Evolutionary conservation across 2,113 vertebrate species (phyloP).

Genomic region (Lepisosteus osseus): DNA sequence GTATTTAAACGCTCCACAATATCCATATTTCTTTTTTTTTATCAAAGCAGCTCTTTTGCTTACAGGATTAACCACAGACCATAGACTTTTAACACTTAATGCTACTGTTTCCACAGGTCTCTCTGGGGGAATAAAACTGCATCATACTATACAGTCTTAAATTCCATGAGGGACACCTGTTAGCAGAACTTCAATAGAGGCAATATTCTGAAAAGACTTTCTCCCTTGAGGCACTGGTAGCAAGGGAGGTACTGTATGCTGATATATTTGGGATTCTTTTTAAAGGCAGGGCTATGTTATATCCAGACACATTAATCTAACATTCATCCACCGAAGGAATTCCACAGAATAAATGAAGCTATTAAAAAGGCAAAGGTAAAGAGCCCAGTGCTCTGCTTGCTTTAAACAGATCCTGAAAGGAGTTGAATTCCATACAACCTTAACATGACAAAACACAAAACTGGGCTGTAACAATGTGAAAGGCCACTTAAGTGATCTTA

Average conservation of each 20-base stretch:
- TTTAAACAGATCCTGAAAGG: too few relatives aligned
- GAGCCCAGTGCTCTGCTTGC: too few relatives aligned
- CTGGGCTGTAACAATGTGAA: too few relatives aligned
- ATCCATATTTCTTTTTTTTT: neutral
- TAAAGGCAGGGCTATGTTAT: neutral
- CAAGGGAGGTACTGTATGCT: neutral
- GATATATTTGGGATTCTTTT: neutral
- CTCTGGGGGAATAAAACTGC: conserved; percentile 21
- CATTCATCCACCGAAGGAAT: too few relatives aligned
- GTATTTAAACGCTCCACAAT: too few relatives aligned
- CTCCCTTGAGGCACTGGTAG: conserved; percentile 10
- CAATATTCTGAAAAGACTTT: neutral
- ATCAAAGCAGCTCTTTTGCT: neutral
- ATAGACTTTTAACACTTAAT: conserved; percentile 12
- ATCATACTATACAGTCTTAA: conserved; percentile 24
- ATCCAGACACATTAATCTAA: too few relatives aligned
- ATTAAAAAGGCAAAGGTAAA: too few relatives aligned
- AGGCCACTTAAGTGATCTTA: too few relatives aligned
- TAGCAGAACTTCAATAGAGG: conserved; percentile 6
- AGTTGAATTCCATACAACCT: too few relatives aligned
- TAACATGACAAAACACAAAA: too few relatives aligned
- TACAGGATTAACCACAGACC: conserved; percentile 3
- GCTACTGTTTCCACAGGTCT: conserved; percentile 2
- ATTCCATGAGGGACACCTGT: conserved; percentile 39
- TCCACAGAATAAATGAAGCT: too few relatives aligned